Conservation (phyloP, 2,113 vertebrate genomes). For the Calypte anna region DNA sequence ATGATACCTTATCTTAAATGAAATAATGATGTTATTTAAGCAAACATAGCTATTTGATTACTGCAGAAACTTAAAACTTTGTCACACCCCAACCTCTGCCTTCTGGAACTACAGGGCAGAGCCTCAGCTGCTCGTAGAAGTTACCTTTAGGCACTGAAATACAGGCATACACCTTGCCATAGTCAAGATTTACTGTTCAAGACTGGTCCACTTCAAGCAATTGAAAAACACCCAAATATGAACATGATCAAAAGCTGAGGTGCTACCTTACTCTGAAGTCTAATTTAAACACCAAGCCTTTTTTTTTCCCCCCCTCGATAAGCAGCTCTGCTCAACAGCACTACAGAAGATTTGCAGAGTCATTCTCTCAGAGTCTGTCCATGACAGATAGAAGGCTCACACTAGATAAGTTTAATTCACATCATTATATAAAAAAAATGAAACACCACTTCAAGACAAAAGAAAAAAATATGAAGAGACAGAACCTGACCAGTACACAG, state of each 20-base stretch:
- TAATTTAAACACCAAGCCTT: not conserved
- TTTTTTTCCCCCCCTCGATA: accelerated
- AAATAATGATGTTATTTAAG: not conserved
- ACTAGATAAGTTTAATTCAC: not conserved
- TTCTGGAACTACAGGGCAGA: not conserved
- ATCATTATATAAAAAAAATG: not conserved
- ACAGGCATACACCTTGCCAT: not conserved
- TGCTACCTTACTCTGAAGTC: not conserved
- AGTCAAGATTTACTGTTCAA: not conserved
- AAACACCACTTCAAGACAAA: not conserved
- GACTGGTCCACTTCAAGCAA: not conserved
- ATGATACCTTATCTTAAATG: not conserved
- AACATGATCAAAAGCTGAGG: not conserved
- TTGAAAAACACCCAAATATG: not conserved
- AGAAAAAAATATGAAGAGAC: not conserved
- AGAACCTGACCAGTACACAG: not conserved
- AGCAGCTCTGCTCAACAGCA: not conserved
- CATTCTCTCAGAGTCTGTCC: not conserved
- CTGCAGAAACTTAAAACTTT: not conserved
- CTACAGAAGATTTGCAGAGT: slow-evolving; percentile 1
- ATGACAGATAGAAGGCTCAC: not conserved
- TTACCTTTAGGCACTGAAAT: not conserved
- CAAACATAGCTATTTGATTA: not conserved
- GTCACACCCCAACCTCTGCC: not conserved
- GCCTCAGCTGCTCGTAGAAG: not conserved